Evolutionary conservation across 2,113 vertebrate species (phyloP), one percentile per base, ranked within the genome.

Genomic region (Callionymus lyra): DNA sequence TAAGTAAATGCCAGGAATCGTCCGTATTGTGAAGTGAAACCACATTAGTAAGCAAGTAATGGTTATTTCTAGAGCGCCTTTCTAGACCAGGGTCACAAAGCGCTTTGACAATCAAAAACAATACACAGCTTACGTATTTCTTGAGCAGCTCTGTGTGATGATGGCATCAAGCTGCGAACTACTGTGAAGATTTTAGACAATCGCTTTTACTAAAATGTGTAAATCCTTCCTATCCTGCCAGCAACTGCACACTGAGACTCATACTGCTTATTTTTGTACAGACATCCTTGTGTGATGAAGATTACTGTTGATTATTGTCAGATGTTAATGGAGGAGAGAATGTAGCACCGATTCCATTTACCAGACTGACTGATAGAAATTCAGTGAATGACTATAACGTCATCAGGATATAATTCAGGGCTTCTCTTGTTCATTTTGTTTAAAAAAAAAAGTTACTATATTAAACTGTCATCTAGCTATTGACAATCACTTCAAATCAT

Each of bases 231-330:
- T 61, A 16, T 61, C 54, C 70, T 67, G 67, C 53, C 59, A 64
- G 64, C 54, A 60, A 65, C 41, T 12, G 54, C 55, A 65, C 57
- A 63, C 59, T 38, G 34, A 61, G 49, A 68, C 63, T 44, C 34
- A 59, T 36, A 50, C 27, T 55, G 58, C 55, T 54, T 74, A 74
- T 78, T 74, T 76, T 76, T 80, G 68, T 79, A 74, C 63, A 79
- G 68, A 69, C 59, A 44, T 66, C 37, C 32, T 62, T 63, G 59
- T 67, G 53, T 59, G 64, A 70, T 56, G 58, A 65, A 51, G 44
- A 69, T 58, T 56, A 61, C 33, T 55, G 63, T 63, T 57, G 49
- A 56, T 40, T 56, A 59, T 47, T 68, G 63, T 66, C 41, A 31
- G 51, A 63, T 49, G 56, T 59, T 63, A 63, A 60, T 35, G 41